phyloP scores from a whole-genome alignment of 2,113 vertebrate species.

The Ardeotis arabs region DNA sequence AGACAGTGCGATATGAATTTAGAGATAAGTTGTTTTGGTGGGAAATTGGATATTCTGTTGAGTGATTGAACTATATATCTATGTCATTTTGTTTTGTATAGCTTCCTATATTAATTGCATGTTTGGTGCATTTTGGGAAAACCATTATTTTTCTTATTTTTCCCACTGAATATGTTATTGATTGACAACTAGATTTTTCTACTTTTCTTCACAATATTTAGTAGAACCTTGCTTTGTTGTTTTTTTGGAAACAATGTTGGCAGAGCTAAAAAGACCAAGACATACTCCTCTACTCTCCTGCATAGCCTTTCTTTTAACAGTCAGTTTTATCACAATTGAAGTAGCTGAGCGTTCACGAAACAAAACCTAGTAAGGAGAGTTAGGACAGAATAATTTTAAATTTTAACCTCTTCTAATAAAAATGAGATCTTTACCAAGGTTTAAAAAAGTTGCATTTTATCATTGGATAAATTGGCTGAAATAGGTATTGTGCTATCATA shows the following conservation, averaged over 20 bases:
- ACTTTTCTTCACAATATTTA: background rate
- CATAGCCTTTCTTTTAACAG: background rate
- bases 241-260: background rate
- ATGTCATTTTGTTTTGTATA: background rate
- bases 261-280: background rate
- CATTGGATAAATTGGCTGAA: background rate
- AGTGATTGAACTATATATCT: background rate
- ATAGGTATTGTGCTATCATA: background rate
- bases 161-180: background rate
- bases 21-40: background rate
- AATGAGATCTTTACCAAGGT: background rate
- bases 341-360: background rate
- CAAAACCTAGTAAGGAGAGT: background rate
- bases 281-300: background rate
- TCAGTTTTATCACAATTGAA: background rate
- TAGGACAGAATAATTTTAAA: background rate
- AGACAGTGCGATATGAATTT: background rate
- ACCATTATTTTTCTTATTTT: background rate
- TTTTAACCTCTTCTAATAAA: background rate
- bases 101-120: background rate
- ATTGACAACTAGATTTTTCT: background rate
- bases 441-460: background rate
- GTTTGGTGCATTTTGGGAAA: background rate
- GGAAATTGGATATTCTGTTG: constrained; percentile 15
- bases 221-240: background rate